Conservation (phyloP, 2,113 vertebrate species). For the Fregata magnificens region DNA sequence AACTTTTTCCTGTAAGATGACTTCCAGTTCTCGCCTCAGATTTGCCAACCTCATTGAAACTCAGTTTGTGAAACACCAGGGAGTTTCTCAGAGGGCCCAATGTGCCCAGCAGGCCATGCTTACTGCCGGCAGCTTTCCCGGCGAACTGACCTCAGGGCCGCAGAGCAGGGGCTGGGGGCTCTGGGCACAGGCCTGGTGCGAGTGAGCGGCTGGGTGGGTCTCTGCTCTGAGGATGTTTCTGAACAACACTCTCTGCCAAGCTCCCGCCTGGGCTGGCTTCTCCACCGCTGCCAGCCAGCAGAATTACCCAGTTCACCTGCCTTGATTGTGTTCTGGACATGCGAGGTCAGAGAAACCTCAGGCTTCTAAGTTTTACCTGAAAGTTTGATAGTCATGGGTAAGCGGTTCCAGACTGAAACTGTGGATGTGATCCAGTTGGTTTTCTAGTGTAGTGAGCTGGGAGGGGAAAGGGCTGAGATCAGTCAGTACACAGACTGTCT, state of each 20-base stretch:
- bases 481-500: neutral
- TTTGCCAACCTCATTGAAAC: neutral
- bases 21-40: neutral
- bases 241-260: neutral
- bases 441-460: neutral
- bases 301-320: neutral
- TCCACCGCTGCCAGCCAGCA: neutral
- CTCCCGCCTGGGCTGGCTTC: neutral
- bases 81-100: neutral
- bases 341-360: neutral
- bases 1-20: neutral
- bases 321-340: neutral
- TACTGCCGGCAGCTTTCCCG: neutral
- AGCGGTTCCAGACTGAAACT: neutral
- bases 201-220: neutral
- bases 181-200: neutral
- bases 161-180: neutral
- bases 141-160: fast-evolving
- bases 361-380: neutral
- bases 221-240: neutral
- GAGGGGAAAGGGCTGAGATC: neutral
- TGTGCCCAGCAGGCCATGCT: no score
- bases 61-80: neutral
- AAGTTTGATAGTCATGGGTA: neutral
- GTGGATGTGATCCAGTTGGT: no score